These are phyloP conservation scores for Passer domesticus DNA, from an alignment of 2,113 vertebrate genomes.

Conservation along the genomic window DNA sequence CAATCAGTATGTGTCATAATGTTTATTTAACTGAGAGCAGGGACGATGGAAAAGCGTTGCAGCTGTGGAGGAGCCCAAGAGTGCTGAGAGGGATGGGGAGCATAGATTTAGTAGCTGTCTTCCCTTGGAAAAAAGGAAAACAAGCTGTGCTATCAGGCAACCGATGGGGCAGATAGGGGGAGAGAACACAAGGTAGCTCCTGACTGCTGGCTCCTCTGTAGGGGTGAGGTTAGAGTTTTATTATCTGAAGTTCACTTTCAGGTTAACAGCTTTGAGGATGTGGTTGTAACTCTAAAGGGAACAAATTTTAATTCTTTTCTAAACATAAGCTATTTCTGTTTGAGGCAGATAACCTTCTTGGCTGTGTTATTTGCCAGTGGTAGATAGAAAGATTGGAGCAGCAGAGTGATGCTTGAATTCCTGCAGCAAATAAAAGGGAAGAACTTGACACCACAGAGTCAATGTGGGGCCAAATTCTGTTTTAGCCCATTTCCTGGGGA, in stretches of 20 bases:
- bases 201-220: conserved; percentile 14
- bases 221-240: conserved; percentile 32
- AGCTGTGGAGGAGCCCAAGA: conserved; percentile 65
- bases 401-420: conserved; percentile 45
- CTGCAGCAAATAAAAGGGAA: conserved; percentile 5
- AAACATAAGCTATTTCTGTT: conserved; percentile 67
- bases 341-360: conserved; percentile 60
- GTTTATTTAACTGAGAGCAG: conserved; percentile 71
- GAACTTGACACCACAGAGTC: not conserved
- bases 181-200: conserved; percentile 53
- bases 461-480: not conserved
- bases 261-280: conserved; percentile 72
- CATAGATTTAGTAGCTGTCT: conserved; percentile 67
- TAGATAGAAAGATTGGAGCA: conserved; percentile 33
- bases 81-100: conserved; percentile 41
- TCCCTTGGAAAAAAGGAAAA: conserved; percentile 39
- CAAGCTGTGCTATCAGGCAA: conserved; percentile 40
- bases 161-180: conserved; percentile 2
- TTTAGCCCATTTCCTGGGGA: not conserved
- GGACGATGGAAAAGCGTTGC: conserved; percentile 51
- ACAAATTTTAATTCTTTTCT: conserved; percentile 69
- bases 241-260: conserved; percentile 69
- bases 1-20: conserved; percentile 66
- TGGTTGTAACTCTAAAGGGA: conserved; percentile 61
- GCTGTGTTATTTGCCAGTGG: not conserved